Base-by-base conservation (phyloP, 2,888 invertebrate genomes). In the Sericinus montela region DNA sequence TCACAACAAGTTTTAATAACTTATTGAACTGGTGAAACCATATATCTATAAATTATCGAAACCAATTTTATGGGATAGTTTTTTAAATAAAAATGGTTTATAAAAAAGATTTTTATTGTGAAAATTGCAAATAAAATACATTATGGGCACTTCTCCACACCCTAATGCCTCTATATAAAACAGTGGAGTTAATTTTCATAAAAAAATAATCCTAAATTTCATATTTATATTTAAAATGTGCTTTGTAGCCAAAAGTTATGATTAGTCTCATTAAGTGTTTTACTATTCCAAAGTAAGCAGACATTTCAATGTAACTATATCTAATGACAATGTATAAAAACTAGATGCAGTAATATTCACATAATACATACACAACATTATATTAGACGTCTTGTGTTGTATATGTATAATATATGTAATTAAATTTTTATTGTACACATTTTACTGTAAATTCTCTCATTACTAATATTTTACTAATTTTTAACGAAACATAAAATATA, bases 121-220 rank as follows among this genome's bases (percentile, higher is more conserved):
- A 67, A 78, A 75, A 75, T 76, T 75, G 69, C 69, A 70, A 75
- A 71, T 68, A 56, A 63, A 66, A 67, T 69, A 64, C 59, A 56
- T 19, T 19, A 3, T 51, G 63, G 71, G 63, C 62, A 67, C 57
- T 58, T 59, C 60, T 60, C 60, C 61, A 63, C 58, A 66, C 59
- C 62, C 59, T 64, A 69, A 71, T 63, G 63, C 64, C 30, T 70
- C 68, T 62, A 60, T 65, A 73, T 63, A 76, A 72, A 75, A 72
- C 65, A 66, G 67, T 68, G 67, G 69, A 71, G 69, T 65, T 53
- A 79, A 77, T 73, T 79, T 72, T 62, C 62, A 66, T 83, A 83
- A 69, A 85, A 84, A 85, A 84, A 84, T 82, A 82, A 76, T 72
- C 67, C 65, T 67, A 75, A 77, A 69, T 65, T 69, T 62, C 60